Conservation (phyloP, 2,888 invertebrate genomes). For the Helicoverpa assulta region DNA sequence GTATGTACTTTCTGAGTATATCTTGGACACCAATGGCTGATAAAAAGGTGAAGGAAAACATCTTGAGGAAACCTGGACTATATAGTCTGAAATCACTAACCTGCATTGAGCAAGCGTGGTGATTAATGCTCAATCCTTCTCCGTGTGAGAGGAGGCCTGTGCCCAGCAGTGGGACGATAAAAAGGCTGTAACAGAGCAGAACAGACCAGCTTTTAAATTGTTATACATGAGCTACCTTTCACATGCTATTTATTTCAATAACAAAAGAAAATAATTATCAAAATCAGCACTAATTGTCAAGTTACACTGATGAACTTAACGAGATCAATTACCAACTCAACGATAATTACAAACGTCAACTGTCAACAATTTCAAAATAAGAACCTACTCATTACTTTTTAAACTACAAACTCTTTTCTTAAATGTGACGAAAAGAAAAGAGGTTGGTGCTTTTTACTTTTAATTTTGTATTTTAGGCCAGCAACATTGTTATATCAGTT, state of each 20-base stretch:
- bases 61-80: no score
- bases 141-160: no score
- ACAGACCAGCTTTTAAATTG: not conserved
- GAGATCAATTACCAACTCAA: conserved; percentile 15
- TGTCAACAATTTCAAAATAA: conserved; percentile 23
- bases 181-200: no score
- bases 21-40: no score
- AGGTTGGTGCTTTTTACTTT: not conserved
- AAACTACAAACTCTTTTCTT: conserved; percentile 2
- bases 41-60: no score
- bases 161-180: no score
- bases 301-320: conserved; percentile 23
- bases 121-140: no score
- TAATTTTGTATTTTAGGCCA: conserved; percentile 27
- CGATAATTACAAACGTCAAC: conserved; percentile 30
- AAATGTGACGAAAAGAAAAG: conserved; percentile 38
- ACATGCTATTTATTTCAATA: conserved; percentile 5
- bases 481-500: conserved; percentile 67
- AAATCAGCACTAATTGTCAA: conserved; percentile 22
- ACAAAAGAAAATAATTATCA: not conserved
- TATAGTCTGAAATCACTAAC: no score
- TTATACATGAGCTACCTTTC: not conserved
- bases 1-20: no score
- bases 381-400: conserved; percentile 11
- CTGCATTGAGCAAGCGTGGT: no score